phyloP scores from a whole-genome alignment of 2,113 vertebrate genomes.

The Phylloscopus whistleri region DNA sequence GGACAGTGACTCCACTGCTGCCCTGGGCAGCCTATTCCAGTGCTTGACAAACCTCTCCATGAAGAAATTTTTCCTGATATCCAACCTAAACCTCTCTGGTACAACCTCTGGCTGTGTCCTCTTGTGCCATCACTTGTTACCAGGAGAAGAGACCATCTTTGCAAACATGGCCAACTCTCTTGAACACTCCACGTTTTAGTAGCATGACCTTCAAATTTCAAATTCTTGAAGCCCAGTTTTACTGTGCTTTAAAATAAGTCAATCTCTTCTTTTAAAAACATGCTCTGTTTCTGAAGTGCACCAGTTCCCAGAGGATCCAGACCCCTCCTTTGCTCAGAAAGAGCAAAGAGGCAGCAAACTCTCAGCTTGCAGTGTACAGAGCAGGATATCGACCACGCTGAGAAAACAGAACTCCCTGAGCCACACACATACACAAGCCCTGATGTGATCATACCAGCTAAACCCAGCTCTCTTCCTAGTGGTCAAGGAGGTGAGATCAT shows the following conservation, averaged over 20 bases:
- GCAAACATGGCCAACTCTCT: neutral
- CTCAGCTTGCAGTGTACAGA: neutral
- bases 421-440: rapidly evolving
- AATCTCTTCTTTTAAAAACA: neutral
- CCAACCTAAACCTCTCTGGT: neutral
- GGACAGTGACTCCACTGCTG: neutral
- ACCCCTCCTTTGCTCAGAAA: neutral
- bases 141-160: neutral
- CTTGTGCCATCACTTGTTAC: neutral
- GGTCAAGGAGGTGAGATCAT: neutral
- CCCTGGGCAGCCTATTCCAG: neutral
- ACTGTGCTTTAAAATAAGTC: neutral
- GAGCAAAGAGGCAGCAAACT: neutral
- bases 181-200: neutral
- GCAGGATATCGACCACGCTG: rapidly evolving
- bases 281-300: neutral
- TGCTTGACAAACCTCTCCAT: neutral
- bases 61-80: neutral
- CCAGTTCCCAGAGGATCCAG: neutral
- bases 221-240: neutral
- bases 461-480: neutral
- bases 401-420: neutral
- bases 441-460: neutral
- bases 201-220: neutral
- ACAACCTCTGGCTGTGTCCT: neutral